phyloP scores from a whole-genome alignment of 2,797 vertebrate genomes.

The Pseudochirops cupreus region DNA sequence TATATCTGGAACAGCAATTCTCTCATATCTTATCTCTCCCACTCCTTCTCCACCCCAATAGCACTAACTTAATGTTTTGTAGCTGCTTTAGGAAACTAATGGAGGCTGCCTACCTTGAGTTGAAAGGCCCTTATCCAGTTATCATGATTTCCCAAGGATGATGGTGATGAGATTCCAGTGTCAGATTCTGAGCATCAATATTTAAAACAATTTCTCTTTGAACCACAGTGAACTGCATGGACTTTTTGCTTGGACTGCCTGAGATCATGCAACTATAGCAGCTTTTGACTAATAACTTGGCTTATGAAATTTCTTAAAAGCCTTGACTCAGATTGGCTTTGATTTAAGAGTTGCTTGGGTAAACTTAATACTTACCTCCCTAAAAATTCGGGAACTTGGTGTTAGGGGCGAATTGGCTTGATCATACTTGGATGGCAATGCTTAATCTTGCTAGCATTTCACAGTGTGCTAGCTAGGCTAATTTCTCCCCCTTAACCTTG shows the following conservation, averaged over 20 bases:
- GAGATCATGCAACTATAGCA: neutral
- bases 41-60: neutral
- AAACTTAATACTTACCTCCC: neutral
- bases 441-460: neutral
- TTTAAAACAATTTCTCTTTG: conserved; percentile 60
- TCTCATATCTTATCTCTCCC: neutral
- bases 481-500: neutral
- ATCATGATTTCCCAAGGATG: neutral
- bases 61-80: neutral
- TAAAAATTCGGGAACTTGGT: neutral
- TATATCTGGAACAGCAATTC: neutral
- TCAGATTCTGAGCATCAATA: conserved; percentile 49
- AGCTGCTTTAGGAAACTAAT: conserved; percentile 3
- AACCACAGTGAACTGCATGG: conserved; percentile 35
- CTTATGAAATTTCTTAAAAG: neutral
- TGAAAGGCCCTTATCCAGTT: conserved; percentile 28
- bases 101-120: conserved; percentile 3
- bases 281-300: neutral
- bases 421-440: neutral
- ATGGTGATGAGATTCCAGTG: neutral
- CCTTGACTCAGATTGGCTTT: neutral
- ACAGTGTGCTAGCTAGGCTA: neutral
- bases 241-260: conserved; percentile 1
- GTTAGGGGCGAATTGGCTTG: neutral
- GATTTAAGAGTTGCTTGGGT: neutral